Base-by-base conservation (phyloP, 1,140 invertebrate species). In the Drosophila ogumai region DNA sequence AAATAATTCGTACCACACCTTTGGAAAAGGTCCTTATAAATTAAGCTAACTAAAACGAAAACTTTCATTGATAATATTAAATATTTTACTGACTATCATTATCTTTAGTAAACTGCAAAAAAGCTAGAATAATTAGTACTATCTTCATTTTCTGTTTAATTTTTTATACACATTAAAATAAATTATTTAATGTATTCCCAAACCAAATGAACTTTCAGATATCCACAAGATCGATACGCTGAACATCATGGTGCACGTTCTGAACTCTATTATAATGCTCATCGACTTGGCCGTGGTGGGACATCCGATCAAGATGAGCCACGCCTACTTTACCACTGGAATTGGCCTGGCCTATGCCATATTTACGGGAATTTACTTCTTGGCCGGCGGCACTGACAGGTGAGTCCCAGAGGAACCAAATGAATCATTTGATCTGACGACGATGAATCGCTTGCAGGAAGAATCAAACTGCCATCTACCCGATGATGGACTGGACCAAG, bases 341-440 rank as follows among this genome's bases (percentile, higher is more conserved):
- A 93, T 95, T 71, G 94, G 94, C 15, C 46, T 94, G 2, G 68
- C 92, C 8, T 97, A 96, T 82, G 79, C 94, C 3, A 73, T 94
- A 22, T 96, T 96, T 75, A 95, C 94, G 9, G 69, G 95, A 10
- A 93, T 96, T 43, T 97, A 96, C 81, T 96, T 94, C 88, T 59
- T 92, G 6, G 93, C 94, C 25, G 96, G 96, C 28, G 96, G 96
- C 38, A 94, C 94, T 6, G 94, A 94, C 77, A 94, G 94, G 91
- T 93, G 61, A 79, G 75, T 67, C 22, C 3, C 7, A n/a, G 5
- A 3, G 0, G 22, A 31, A 3, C 34, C 5, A 10, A 2, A 4
- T 9, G 17, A 8, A 52, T 3, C 31, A 7, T 12, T 8, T 44
- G 15, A 25, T 3, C 25, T 50, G 5, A 17, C 10, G 1, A 7